Evolutionary conservation across 1,140 invertebrate species (phyloP), one percentile per base, ranked within the genome.

Genomic region (Lasioglossum albipes): DNA sequence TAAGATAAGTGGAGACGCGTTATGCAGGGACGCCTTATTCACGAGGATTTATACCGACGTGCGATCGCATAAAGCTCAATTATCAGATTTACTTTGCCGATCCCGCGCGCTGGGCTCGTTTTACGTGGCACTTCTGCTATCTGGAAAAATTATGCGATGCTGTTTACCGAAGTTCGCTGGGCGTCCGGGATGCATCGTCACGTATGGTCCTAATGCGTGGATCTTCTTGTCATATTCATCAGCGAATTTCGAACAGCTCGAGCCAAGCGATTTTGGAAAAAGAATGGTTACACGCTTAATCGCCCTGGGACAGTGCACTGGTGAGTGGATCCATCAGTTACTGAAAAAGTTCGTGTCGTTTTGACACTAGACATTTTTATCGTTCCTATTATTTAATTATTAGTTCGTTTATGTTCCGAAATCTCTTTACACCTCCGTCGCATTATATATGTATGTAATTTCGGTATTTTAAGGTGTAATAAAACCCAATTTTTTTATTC

Each of bases 41-140:
- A 69, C 81, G 41, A 52, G 88, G 88, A 89, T 89, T 89, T 89
- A 89, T 80, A 84, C 76, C 78, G 84, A 88, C 88, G 88, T 89
- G 88, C 86, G 86, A 89, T 88, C 83, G 88, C 88, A 89, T 89
- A 89, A 89, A 89, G 85, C 86, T 89, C 88, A 89, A 89, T 89
- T 89, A 89, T 85, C 87, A 88, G 88, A 87, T 88, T 83, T 71
- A 82, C 65, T 69, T 76, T 49, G 79, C 75, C n/a, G 74, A 52
- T 76, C 59, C 31, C 85, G 54, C 16, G 54, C 52, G 36, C 59
- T 13, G 45, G 36, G 54, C 68, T 61, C 54, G 68, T 69, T 68
- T 70, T 67, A 67, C 72, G 64, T 41, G 62, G 31, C 16, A 20
- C n/a, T 36, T 73, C 36, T 79, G 57, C 18, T 59, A 84, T 66